Conservation (phyloP, 37 sponge, comb jelly and placozoan species). For the Lycopodina hypogea region DNA sequence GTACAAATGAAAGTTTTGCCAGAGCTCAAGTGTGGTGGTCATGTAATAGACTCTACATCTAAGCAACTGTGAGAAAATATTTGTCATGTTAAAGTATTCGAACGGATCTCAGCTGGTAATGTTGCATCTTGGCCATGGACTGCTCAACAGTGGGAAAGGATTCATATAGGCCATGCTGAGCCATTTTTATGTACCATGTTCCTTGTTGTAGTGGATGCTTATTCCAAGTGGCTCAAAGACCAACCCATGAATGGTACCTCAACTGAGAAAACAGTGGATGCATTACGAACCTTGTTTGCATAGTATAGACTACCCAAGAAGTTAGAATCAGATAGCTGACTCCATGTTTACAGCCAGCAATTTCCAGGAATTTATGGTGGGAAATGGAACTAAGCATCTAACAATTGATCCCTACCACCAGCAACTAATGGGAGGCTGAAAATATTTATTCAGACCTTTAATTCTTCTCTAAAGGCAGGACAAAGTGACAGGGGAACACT, state of each 20-base stretch:
- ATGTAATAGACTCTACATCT: too few relatives aligned
- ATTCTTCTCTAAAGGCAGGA: not conserved
- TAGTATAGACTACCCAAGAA: conserved; percentile 15
- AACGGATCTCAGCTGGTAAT: not conserved
- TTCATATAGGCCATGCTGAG: not conserved
- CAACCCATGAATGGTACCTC: not conserved
- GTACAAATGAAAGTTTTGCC: too few relatives aligned
- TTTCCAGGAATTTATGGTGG: not conserved
- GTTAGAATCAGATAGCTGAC: conserved; percentile 18
- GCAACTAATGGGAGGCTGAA: conserved; percentile 13
- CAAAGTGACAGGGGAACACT: not conserved
- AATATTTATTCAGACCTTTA: conserved; percentile 12
- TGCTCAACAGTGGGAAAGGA: not conserved
- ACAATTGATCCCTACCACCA: conserved; percentile 21
- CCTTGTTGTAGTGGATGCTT: conserved; percentile 6
- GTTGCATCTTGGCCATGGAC: conserved; percentile 12
- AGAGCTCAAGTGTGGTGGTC: not conserved
- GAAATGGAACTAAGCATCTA: not conserved
- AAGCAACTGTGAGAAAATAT: not conserved
- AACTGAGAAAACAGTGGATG: not conserved
- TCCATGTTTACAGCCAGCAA: not conserved
- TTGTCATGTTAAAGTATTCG: not conserved
- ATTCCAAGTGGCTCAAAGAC: conserved; percentile 5
- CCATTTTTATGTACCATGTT: not conserved
- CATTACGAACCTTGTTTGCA: conserved; percentile 19